Percentiles rank a stretch among this genome's conserved stretches.
phyloP scores from a whole-genome alignment of 2,113 vertebrate genomes.

The Cyprinodon variegatus region DNA sequence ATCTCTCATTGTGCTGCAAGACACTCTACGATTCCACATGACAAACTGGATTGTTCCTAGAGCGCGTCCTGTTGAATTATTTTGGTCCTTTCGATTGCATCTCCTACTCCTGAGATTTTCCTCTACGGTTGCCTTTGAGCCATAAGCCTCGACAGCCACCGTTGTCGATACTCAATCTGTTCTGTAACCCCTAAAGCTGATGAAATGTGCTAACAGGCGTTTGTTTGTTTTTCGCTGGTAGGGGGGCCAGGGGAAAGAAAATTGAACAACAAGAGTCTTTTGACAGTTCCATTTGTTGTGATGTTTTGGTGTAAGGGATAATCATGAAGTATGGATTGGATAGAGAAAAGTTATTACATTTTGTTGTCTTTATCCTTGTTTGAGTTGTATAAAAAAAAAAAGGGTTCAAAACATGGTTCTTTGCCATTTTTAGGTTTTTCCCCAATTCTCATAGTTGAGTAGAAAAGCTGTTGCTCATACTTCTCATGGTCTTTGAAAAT shows the following conservation, averaged over 20 bases:
- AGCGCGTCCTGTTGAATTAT: conserved; percentile 77
- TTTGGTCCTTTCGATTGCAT: conserved; percentile 75
- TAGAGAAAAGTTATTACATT: conserved; percentile 73
- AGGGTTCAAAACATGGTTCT: conserved; percentile 63
- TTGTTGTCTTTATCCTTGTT: conserved; percentile 76
- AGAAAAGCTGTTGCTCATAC: conserved; percentile 51
- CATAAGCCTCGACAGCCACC: conserved; percentile 71
- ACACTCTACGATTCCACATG: conserved; percentile 76
- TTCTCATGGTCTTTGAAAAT: conserved; percentile 53
- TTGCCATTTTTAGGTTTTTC: conserved; percentile 57
- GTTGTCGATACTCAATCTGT: conserved; percentile 82
- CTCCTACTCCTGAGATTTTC: conserved; percentile 74
- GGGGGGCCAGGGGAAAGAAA: conserved; percentile 68
- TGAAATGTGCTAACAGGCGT: conserved; percentile 79
- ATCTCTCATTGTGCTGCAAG: conserved; percentile 68
- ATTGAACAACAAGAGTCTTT: conserved; percentile 76
- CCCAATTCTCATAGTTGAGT: conserved; percentile 42
- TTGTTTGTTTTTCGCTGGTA: conserved; percentile 75
- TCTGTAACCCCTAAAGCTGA: conserved; percentile 79
- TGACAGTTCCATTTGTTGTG: conserved; percentile 75
- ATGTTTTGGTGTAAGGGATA: conserved; percentile 74
- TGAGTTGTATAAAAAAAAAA: conserved; percentile 63
- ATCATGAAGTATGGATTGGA: conserved; percentile 77
- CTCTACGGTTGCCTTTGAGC: conserved; percentile 73
- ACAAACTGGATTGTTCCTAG: conserved; percentile 79